phyloP scores from a whole-genome alignment of 2,888 invertebrate species.

The Conchocele bisecta region DNA sequence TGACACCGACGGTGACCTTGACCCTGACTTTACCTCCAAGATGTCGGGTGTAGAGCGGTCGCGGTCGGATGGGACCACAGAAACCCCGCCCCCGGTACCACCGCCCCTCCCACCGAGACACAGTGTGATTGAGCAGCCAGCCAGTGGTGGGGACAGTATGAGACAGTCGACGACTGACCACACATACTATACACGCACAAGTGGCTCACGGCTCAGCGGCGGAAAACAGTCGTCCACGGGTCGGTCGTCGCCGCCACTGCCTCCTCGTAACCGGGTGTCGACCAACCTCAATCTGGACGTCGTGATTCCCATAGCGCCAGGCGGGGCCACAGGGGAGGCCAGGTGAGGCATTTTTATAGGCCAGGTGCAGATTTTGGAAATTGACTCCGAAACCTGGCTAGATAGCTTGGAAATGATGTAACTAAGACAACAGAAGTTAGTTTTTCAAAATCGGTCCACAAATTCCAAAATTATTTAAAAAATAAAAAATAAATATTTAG shows the following conservation, averaged over 20 bases:
- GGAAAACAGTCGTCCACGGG: too few relatives aligned
- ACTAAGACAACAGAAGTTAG: too few relatives aligned
- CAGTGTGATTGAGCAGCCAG: conserved; percentile 49
- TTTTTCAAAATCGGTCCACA: too few relatives aligned
- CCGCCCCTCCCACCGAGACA: conserved; percentile 67
- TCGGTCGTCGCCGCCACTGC: conserved; percentile 64
- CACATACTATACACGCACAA: too few relatives aligned
- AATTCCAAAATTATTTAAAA: too few relatives aligned
- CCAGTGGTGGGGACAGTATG: conserved; percentile 33
- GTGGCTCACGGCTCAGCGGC: neutral
- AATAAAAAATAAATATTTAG: too few relatives aligned
- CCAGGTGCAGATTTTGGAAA: too few relatives aligned
- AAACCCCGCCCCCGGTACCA: conserved; percentile 7
- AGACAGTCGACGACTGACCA: neutral
- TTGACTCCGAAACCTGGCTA: too few relatives aligned
- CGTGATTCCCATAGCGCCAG: conserved; percentile 67
- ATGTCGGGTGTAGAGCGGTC: conserved; percentile 18
- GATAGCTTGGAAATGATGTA: too few relatives aligned
- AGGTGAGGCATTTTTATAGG: too few relatives aligned
- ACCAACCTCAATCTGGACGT: conserved; percentile 66
- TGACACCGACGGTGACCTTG: conserved; percentile 59
- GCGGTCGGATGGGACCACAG: conserved; percentile 19
- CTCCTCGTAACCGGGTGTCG: conserved; percentile 69
- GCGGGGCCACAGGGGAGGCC: too few relatives aligned
- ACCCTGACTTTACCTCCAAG: conserved; percentile 9